Evolutionary conservation across 2,888 invertebrate species (phyloP), one percentile per base, ranked within the genome.

Genomic region (Apotomis turbidana): DNA sequence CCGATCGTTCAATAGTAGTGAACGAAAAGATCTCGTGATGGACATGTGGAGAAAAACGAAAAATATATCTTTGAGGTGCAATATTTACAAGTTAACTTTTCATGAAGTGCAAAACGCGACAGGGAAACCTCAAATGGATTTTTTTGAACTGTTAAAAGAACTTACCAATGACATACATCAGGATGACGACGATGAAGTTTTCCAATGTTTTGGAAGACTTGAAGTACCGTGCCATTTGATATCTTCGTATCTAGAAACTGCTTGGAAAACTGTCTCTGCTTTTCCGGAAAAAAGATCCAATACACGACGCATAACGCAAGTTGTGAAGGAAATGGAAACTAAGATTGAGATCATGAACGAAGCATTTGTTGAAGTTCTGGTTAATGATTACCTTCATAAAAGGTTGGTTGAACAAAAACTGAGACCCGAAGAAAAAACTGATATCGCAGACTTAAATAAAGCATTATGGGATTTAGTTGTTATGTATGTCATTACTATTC

Each of bases 131-230:
- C 61, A 51, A 68, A 60, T 70, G 38, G 73, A 78, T 70, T 70
- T 90, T 4, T 85, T 82, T 76, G 80, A 86, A 58, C 75, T 79
- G 10, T 76, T 90, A 5, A 84, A 80, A 74, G 63, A 71, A 0
- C 79, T 88, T 8, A 88, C 85, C 1, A 70, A 76, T 9, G 78
- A 78, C 27, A 54, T 90, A 27, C 67, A 79, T 66, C 76, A 85
- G 57, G 82, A 87, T 46, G 90, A 90, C 69, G 81, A 86, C 44
- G 79, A 83, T 4, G 80, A 81, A 1, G 51, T 89, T 36, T 87
- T 84, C 69, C 1, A 9, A 9, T 73, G 84, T 15, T 66, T 87
- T n/a, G 69, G 44, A 46, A 77, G 74, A 13, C n/a, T 62, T 58
- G 46, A 71, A n/a, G 77, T 87, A 13, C 85, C 85, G 4, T 15